These are phyloP conservation scores for Scarus forsteni DNA, from an alignment of 2,797 vertebrate genomes.

Conservation along the genomic window DNA sequence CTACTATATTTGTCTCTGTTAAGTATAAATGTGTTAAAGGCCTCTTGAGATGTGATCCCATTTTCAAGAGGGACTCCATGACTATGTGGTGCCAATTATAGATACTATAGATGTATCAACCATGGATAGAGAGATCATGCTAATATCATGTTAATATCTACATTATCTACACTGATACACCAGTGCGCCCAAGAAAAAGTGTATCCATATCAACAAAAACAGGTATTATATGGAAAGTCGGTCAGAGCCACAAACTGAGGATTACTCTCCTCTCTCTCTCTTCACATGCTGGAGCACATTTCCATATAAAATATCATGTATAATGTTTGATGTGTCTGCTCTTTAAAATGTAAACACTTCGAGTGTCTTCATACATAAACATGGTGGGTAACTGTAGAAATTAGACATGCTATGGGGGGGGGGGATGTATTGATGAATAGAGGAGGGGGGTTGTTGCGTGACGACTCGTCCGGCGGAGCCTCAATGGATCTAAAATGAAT, in stretches of 20 bases:
- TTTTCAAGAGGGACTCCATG: too few relatives aligned
- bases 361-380: constrained; percentile 7
- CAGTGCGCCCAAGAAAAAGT: too few relatives aligned
- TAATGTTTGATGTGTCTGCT: neutral
- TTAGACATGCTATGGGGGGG: constrained; percentile 21
- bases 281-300: neutral
- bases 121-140: too few relatives aligned
- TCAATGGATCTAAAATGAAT: constrained; percentile 59
- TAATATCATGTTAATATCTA: too few relatives aligned
- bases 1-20: too few relatives aligned
- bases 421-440: constrained; percentile 28
- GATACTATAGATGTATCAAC: too few relatives aligned
- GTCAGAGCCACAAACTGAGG: neutral
- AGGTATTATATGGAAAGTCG: neutral
- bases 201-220: too few relatives aligned
- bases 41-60: too few relatives aligned
- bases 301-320: neutral
- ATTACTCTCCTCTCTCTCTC: neutral
- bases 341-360: neutral
- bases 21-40: too few relatives aligned
- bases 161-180: too few relatives aligned
- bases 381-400: constrained; percentile 31
- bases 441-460: constrained; percentile 20
- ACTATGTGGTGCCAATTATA: too few relatives aligned
- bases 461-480: constrained; percentile 43